phyloP scores from a whole-genome alignment of 2,113 vertebrate genomes.

The Ochotona princeps region DNA sequence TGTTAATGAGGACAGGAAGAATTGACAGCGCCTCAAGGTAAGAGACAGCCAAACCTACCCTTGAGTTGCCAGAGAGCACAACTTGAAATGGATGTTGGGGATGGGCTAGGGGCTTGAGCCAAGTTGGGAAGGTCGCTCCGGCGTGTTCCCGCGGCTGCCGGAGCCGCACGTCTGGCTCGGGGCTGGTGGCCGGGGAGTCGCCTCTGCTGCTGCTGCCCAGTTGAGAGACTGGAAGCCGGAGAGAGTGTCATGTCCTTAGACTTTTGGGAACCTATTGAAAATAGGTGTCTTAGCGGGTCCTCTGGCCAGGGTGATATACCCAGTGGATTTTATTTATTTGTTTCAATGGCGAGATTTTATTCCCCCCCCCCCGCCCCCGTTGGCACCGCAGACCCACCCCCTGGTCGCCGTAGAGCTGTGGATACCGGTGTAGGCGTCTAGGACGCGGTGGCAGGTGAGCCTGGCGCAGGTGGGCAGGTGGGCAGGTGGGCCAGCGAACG shows the following conservation, averaged over 20 bases:
- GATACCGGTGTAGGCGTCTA: background rate
- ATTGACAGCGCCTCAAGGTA: slow-evolving; percentile 77
- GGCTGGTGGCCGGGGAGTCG: background rate
- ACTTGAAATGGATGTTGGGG: slow-evolving; percentile 63
- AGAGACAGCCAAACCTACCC: slow-evolving; percentile 30
- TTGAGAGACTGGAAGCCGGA: background rate
- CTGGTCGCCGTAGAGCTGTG: background rate
- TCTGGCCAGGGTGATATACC: background rate
- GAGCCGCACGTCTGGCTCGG: background rate
- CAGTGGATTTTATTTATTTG: background rate
- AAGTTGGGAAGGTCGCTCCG: slow-evolving; percentile 29
- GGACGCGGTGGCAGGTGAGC: slow-evolving; percentile 26
- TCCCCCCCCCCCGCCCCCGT: too few relatives aligned
- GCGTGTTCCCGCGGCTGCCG: background rate
- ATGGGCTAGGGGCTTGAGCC: background rate
- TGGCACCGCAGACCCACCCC: background rate
- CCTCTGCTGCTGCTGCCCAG: background rate
- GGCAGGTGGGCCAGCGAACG: background rate
- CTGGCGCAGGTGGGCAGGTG: slow-evolving; percentile 25
- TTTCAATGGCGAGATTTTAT: background rate
- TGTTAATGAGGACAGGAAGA: slow-evolving; percentile 53
- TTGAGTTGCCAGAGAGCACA: slow-evolving; percentile 35
- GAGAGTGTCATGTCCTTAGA: background rate
- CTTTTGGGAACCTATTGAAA: slow-evolving; percentile 2
- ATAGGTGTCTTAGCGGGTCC: too few relatives aligned